Percentiles rank a stretch among this genome's conserved stretches.
phyloP scores from a whole-genome alignment of 1,140 invertebrate species.

The Bombus soroeensis region DNA sequence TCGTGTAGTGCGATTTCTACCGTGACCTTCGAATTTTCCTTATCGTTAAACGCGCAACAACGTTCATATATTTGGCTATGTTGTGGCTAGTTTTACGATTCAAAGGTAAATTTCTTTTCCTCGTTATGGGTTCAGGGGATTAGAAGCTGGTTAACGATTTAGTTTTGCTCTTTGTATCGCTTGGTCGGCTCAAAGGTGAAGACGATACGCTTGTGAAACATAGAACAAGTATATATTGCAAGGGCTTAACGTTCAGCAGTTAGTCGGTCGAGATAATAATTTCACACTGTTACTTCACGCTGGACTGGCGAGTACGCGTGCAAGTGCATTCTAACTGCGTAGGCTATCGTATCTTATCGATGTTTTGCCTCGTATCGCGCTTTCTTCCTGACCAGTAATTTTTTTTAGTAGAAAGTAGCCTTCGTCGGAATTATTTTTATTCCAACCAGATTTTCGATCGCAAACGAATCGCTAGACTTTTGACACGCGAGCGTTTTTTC shows the following conservation, averaged over 20 bases:
- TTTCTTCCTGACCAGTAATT: constrained; percentile 23
- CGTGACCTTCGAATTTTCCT: constrained; percentile 32
- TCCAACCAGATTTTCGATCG: background rate
- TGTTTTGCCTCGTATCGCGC: background rate
- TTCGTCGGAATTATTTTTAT: background rate
- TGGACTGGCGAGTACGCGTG: background rate
- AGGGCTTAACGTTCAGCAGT: background rate
- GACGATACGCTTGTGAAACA: too few species aligned
- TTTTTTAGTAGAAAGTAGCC: background rate
- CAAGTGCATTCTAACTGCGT: constrained; percentile 28
- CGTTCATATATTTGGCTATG: rapidly evolving
- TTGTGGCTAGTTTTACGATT: rapidly evolving
- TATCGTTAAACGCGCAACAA: background rate
- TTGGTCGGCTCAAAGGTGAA: rapidly evolving
- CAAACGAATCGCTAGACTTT: background rate
- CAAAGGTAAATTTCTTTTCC: rapidly evolving
- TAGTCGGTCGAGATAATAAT: background rate
- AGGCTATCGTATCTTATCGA: constrained; percentile 40
- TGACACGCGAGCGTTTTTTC: rapidly evolving
- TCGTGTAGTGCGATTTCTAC: constrained; percentile 6
- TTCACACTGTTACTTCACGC: background rate
- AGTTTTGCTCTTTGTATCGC: too few species aligned
- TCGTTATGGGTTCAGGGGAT: too few species aligned
- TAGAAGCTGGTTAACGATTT: rapidly evolving
- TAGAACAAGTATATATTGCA: background rate